A percentile compares a stretch with the other conserved stretches of the same genome.
These are phyloP conservation scores for Trachymyrmex cornetzi DNA, from an alignment of 1,140 invertebrate genomes.

Conservation along the genomic window DNA sequence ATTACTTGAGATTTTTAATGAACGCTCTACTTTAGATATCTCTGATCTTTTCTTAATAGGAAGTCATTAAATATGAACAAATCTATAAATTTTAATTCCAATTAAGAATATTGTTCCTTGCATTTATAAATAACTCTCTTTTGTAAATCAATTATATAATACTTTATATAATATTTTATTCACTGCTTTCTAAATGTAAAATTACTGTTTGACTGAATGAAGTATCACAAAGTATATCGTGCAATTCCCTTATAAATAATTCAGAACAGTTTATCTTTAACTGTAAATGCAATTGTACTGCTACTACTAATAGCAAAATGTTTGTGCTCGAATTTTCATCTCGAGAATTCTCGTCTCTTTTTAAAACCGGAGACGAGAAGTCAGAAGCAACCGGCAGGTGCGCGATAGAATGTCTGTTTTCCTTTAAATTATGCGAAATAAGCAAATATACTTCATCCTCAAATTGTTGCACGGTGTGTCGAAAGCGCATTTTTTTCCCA, in stretches of 20 bases:
- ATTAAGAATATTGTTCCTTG: neutral
- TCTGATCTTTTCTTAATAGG: neutral
- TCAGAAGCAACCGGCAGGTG: conserved; percentile 26
- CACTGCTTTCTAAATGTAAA: neutral
- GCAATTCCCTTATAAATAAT: neutral
- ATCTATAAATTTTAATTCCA: neutral
- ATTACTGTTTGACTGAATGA: neutral
- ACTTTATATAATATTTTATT: neutral
- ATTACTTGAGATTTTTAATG: conserved; percentile 9
- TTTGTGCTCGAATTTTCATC: neutral
- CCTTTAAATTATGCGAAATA: conserved; percentile 48
- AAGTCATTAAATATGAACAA: neutral
- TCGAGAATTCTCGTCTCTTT: neutral
- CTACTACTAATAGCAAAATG: neutral
- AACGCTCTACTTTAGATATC: neutral
- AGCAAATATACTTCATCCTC: conserved; percentile 14
- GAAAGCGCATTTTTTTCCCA: conserved; percentile 57
- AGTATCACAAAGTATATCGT: neutral
- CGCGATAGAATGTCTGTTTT: conserved; percentile 33
- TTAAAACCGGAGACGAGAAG: neutral
- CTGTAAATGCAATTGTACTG: neutral
- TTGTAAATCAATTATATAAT: neutral
- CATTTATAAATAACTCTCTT: neutral
- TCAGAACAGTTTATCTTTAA: neutral
- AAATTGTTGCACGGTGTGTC: conserved; percentile 54